Evolutionary conservation across 2,113 vertebrate species (phyloP).

Genomic region (Anoplopoma fimbria): DNA sequence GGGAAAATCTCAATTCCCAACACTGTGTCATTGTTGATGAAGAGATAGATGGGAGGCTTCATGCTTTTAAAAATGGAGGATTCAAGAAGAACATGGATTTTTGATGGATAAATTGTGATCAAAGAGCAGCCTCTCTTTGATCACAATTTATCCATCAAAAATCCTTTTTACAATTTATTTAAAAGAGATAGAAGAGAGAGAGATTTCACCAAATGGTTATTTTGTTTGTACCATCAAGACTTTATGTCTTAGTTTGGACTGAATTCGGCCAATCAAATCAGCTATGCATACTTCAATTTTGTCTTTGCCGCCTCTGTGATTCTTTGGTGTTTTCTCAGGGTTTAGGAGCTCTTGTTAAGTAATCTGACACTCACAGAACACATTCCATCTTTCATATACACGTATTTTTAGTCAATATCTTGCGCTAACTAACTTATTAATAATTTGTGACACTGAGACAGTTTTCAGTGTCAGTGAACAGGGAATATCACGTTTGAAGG

Average conservation of each 20-base stretch:
- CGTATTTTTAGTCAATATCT: constrained; percentile 13
- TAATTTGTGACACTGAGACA: constrained; percentile 29
- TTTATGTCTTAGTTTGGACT: constrained; percentile 6
- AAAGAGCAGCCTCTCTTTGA: constrained; percentile 55
- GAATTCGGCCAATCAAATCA: constrained; percentile 35
- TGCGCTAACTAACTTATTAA: constrained; percentile 29
- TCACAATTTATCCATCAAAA: constrained; percentile 64
- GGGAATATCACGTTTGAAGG: constrained; percentile 22
- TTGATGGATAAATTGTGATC: no score
- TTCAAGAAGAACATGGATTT: constrained; percentile 29
- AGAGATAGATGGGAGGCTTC: constrained; percentile 20
- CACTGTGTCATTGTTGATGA: constrained; percentile 29
- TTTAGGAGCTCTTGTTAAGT: constrained; percentile 3
- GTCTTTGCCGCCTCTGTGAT: constrained; percentile 24
- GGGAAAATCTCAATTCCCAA: constrained; percentile 43
- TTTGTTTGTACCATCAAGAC: constrained; percentile 20
- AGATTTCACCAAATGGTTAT: constrained; percentile 17
- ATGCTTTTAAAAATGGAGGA: constrained; percentile 52
- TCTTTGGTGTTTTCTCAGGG: constrained; percentile 7
- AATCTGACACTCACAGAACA: neutral
- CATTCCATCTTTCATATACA: constrained; percentile 17
- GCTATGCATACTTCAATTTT: constrained; percentile 25
- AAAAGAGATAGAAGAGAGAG: constrained; percentile 18
- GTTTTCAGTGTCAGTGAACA: constrained; percentile 5
- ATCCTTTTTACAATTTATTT: constrained; percentile 41